Base-by-base conservation (phyloP, 2,888 invertebrate species). In the Drosophila lacicola region DNA sequence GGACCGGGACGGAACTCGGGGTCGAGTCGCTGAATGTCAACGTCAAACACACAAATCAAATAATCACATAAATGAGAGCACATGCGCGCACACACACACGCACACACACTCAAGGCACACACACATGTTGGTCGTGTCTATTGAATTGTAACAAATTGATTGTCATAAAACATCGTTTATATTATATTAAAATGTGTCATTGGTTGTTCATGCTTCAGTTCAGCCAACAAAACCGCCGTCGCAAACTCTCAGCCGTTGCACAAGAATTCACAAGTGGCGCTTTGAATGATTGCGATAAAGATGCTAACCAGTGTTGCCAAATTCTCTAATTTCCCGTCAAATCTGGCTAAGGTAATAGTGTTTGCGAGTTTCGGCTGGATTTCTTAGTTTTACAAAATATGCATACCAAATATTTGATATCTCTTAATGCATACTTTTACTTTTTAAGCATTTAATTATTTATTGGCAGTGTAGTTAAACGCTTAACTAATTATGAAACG, bases 111-210 rank as follows among this genome's bases (percentile, higher is more conserved):
- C 17, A 17, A 1, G 17, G 1, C 39, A 13, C 34, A 80, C 58
- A 51, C 57, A 67, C 14, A 9, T 54, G 56, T 45, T 60, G 56
- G 64, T 70, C 75, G 84, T 87, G 89, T 74, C 84, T 90, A 91
- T 83, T 90, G 82, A 88, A 86, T 83, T 87, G 89, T 90, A 91
- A 90, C 91, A 90, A 90, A 91, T 90, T 90, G 91, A 86, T 85
- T 91, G 90, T 88, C 90, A 91, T 90, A 90, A 90, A 90, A 88
- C 89, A 84, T 78, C 86, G 85, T 91, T 91, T 90, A 90, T 89
- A 89, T 76, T 72, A 89, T 89, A 85, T 85, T 84, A 85, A 82
- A 86, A 89, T 86, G 85, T 89, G 85, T 84, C 88, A 84, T 87
- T 72, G 80, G 72, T 57, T 81, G 84, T 89, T 88, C 72, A 87